Percentiles rank a stretch among this genome's conserved stretches.
Conservation (phyloP, 1,140 invertebrate genomes). For the Gonatopus flavifemur region DNA sequence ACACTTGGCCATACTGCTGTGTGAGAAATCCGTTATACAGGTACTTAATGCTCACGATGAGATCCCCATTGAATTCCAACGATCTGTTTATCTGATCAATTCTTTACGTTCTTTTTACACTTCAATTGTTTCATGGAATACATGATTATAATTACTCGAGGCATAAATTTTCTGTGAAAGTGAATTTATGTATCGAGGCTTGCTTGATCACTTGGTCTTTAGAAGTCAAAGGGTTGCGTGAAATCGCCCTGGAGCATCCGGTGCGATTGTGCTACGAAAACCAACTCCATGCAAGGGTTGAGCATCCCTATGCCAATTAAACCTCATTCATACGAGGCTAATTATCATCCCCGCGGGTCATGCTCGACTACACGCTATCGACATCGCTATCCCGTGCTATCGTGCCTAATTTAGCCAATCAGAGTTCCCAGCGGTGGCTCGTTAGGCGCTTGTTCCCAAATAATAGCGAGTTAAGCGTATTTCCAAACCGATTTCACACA, state of each 20-base stretch:
- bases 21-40: too few relatives aligned
- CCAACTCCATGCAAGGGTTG: too few relatives aligned
- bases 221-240: slow-evolving; percentile 39
- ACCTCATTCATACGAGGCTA: slow-evolving; percentile 50
- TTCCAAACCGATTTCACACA: slow-evolving; percentile 29
- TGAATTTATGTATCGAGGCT: background rate
- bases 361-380: slow-evolving; percentile 21
- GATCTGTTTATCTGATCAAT: too few relatives aligned
- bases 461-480: slow-evolving; percentile 34
- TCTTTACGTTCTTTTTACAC: too few relatives aligned
- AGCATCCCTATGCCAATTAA: slow-evolving; percentile 45
- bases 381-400: slow-evolving; percentile 32
- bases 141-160: too few relatives aligned
- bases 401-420: slow-evolving; percentile 46
- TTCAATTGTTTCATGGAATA: too few relatives aligned
- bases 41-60: too few relatives aligned
- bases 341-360: slow-evolving; percentile 46
- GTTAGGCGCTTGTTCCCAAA: slow-evolving; percentile 49
- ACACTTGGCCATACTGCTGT: too few relatives aligned
- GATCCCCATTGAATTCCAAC: too few relatives aligned
- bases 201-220: slow-evolving; percentile 38
- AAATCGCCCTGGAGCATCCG: slow-evolving; percentile 28
- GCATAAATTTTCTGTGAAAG: too few relatives aligned
- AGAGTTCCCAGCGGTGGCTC: slow-evolving; percentile 37
- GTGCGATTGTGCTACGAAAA: slow-evolving; percentile 23